Conservation (phyloP, 1,140 invertebrate species). For the Pteromalus puparum region DNA sequence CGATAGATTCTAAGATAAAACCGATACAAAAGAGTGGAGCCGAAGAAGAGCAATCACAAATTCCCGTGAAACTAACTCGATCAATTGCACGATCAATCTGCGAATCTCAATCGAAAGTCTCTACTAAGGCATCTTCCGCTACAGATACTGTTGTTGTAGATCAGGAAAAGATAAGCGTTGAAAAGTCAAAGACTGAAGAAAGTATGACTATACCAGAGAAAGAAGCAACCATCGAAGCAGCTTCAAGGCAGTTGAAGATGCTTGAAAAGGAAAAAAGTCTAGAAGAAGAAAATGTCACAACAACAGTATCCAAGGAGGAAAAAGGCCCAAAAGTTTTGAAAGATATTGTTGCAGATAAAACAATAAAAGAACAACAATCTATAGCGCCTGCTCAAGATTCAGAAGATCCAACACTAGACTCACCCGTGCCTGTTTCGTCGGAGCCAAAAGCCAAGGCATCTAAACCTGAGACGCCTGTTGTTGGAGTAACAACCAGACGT, state of each 20-base stretch:
- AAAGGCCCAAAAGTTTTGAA: not conserved
- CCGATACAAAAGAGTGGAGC: not conserved
- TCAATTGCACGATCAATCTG: slow-evolving; percentile 27
- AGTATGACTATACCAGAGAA: not conserved
- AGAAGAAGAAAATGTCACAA: not conserved
- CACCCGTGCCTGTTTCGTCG: not conserved
- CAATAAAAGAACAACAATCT: not conserved
- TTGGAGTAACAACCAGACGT: slow-evolving; percentile 31
- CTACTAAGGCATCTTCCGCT: not conserved
- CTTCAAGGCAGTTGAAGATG: not conserved
- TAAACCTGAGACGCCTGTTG: not conserved
- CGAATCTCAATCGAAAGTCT: not conserved
- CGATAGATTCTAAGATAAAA: not conserved
- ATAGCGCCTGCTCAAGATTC: not conserved
- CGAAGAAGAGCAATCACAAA: not conserved
- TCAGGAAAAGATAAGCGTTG: not conserved
- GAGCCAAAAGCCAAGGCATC: not conserved
- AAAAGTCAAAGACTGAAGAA: not conserved
- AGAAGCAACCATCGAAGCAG: not conserved
- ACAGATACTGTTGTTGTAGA: not conserved
- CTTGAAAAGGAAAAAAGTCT: not conserved
- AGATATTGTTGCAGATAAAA: not conserved
- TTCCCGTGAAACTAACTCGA: slow-evolving; percentile 26
- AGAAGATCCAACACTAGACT: not conserved
- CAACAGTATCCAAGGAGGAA: not conserved